phyloP scores from a whole-genome alignment of 2,113 vertebrate species.

The Rhipidura dahli region DNA sequence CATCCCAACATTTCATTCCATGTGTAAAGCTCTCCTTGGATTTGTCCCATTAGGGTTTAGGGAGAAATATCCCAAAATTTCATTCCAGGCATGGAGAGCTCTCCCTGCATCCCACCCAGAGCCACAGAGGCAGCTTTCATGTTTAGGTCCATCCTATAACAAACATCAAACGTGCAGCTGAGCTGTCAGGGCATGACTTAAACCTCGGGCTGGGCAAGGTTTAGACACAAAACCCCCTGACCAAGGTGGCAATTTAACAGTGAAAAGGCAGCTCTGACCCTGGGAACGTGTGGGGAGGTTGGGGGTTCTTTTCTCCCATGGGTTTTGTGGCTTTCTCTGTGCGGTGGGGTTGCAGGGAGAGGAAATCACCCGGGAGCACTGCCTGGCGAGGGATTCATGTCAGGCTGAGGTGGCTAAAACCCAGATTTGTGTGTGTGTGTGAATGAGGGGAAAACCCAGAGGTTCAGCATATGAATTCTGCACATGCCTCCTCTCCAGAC shows the following conservation, averaged over 20 bases:
- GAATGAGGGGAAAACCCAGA: not conserved
- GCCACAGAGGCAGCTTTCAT: not conserved
- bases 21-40: not conserved
- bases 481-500: not conserved
- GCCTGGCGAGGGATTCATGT: not conserved
- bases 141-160: not conserved
- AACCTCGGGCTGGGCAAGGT: not conserved
- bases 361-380: not conserved
- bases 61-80: too few species aligned
- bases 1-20: not conserved
- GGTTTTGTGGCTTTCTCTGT: conserved; percentile 21
- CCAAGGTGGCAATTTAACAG: not conserved
- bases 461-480: not conserved
- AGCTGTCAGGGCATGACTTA: not conserved
- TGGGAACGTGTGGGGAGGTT: not conserved
- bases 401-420: not conserved
- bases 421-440: not conserved
- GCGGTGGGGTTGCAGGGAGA: not conserved
- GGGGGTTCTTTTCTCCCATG: not conserved
- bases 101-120: not conserved
- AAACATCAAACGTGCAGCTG: not conserved
- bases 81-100: not conserved
- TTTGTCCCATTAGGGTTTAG: not conserved
- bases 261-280: not conserved
- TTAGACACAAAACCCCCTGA: not conserved